Conservation (phyloP, 1,140 invertebrate genomes). For the Chelonus insularis region DNA sequence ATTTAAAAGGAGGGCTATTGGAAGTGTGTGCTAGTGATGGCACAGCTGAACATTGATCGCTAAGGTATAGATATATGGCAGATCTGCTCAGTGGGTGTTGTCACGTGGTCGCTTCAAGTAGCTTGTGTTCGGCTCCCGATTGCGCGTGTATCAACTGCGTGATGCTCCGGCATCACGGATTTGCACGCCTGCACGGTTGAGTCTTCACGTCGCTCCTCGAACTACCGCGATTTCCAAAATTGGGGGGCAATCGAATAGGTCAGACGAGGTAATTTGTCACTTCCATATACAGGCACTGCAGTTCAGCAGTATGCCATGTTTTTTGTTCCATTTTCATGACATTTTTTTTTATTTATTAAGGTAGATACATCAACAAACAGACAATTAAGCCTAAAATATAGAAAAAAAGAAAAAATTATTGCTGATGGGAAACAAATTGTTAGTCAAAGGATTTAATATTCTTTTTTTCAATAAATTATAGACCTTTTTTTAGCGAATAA, state of each 20-base stretch:
- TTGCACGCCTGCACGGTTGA: slow-evolving; percentile 59
- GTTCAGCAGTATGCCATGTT: slow-evolving; percentile 61
- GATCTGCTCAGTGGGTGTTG: slow-evolving; percentile 68
- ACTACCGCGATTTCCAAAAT: slow-evolving; percentile 68
- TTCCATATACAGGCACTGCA: slow-evolving; percentile 65
- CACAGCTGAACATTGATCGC: slow-evolving; percentile 70
- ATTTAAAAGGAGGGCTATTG: not conserved
- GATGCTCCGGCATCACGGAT: slow-evolving; percentile 42
- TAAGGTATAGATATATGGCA: slow-evolving; percentile 60
- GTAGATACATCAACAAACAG: no score
- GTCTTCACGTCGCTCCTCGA: slow-evolving; percentile 64
- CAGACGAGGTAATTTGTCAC: slow-evolving; percentile 65
- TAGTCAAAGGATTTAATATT: no score
- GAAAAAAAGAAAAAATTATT: no score
- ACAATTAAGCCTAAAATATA: no score
- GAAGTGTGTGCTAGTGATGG: slow-evolving; percentile 69
- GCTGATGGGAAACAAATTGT: no score
- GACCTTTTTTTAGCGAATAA: no score
- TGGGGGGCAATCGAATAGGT: slow-evolving; percentile 63
- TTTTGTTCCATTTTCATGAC: no score
- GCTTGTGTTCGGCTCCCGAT: slow-evolving; percentile 62
- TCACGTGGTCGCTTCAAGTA: slow-evolving; percentile 66
- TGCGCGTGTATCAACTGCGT: slow-evolving; percentile 50
- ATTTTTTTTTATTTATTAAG: no score
- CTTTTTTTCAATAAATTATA: no score